Evolutionary conservation across 2,797 vertebrate species (phyloP).

Genomic region (Gobio occitaniae): DNA sequence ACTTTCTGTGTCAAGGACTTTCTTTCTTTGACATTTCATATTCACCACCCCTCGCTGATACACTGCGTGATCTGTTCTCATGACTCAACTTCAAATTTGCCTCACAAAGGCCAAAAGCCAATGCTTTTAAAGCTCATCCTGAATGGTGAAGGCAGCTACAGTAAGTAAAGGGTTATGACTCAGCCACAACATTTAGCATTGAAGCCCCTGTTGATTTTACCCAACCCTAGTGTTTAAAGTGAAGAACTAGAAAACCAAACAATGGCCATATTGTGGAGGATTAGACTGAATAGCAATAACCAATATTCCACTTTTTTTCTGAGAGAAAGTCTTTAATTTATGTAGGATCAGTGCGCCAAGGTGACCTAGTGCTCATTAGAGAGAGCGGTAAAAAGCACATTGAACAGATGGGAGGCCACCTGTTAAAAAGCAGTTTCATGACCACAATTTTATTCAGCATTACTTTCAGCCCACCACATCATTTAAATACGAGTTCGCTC

Average conservation of each 20-base stretch:
- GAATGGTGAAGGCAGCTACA: conserved; percentile 20
- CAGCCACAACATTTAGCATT: conserved; percentile 38
- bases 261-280: neutral
- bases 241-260: neutral
- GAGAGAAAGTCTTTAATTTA: conserved; percentile 27
- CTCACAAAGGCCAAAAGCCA: conserved; percentile 54
- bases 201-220: conserved; percentile 9
- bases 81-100: conserved; percentile 59
- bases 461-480: conserved; percentile 30
- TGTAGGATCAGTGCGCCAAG: conserved; percentile 1
- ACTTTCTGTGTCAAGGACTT: conserved; percentile 25
- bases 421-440: conserved; percentile 45
- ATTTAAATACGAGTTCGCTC: conserved; percentile 29
- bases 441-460: conserved; percentile 30
- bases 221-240: neutral
- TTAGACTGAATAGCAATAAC: neutral
- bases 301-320: neutral
- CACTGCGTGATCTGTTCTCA: conserved; percentile 42
- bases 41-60: conserved; percentile 56
- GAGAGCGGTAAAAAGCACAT: conserved; percentile 25
- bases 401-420: conserved; percentile 55
- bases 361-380: conserved; percentile 36
- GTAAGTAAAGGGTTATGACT: conserved; percentile 39
- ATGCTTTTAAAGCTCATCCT: conserved; percentile 32
- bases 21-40: conserved; percentile 58